Evolutionary conservation across 2,888 invertebrate genomes (phyloP).

Genomic region (Cinara cedri): DNA sequence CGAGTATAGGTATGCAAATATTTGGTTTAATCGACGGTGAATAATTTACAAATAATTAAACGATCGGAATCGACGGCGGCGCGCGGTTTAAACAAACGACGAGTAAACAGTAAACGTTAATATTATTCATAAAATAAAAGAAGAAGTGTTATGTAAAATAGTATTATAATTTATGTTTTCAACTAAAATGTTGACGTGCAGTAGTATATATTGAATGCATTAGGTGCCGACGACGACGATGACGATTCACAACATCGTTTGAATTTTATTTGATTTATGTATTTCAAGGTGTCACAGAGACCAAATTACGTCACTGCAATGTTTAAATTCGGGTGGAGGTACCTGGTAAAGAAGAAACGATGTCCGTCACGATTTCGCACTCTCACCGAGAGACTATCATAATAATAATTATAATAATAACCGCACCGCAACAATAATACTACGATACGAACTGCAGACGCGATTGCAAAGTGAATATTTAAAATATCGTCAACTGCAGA

Average conservation of each 20-base stretch:
- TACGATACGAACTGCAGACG: too few species aligned
- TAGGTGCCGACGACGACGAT: background rate
- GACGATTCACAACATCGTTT: background rate
- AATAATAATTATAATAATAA: background rate
- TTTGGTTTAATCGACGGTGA: too few species aligned
- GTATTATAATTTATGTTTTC: background rate
- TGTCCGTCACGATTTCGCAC: constrained; percentile 39
- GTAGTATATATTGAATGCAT: background rate
- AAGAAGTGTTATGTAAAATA: background rate
- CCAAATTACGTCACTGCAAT: constrained; percentile 28
- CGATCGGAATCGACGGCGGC: too few species aligned
- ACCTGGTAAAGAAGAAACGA: constrained; percentile 13
- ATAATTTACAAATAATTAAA: too few species aligned
- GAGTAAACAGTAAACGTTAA: background rate
- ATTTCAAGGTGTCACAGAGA: constrained; percentile 20
- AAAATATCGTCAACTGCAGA: too few species aligned
- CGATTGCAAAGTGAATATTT: too few species aligned
- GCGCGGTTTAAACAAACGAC: background rate
- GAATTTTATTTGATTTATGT: constrained; percentile 11
- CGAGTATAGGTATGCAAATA: too few species aligned
- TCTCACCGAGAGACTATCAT: constrained; percentile 30
- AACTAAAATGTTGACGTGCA: background rate
- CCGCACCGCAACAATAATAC: too few species aligned
- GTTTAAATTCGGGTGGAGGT: background rate
- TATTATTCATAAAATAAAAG: background rate